phyloP scores from a whole-genome alignment of 2,113 vertebrate species.

The Brachirus orientalis region DNA sequence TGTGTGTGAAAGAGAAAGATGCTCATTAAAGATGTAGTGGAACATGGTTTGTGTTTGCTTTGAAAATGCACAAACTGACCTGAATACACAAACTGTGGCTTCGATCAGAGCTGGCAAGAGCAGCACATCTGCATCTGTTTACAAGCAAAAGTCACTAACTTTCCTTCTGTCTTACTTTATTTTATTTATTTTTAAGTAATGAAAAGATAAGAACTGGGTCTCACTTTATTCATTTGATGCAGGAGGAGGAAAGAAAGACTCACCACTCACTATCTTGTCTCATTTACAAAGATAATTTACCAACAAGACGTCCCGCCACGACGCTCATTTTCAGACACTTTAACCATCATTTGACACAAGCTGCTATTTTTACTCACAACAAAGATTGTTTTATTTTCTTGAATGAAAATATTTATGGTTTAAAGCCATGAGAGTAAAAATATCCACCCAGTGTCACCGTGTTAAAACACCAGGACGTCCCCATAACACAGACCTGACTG shows the following conservation, averaged over 20 bases:
- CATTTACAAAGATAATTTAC: slow-evolving; percentile 5
- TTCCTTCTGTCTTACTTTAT: not conserved
- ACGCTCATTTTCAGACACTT: slow-evolving; percentile 1
- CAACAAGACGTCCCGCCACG: not conserved
- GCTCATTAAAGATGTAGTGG: slow-evolving; percentile 68
- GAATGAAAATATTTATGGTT: not conserved
- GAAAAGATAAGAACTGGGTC: slow-evolving; percentile 6
- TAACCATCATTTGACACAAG: not conserved
- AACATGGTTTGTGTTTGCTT: slow-evolving; percentile 68
- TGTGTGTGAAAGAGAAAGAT: not conserved
- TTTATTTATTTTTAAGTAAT: not conserved
- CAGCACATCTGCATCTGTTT: slow-evolving; percentile 57
- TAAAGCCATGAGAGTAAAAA: too few species aligned
- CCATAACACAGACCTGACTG: too few species aligned
- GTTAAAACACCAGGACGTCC: too few species aligned
- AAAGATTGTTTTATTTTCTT: not conserved
- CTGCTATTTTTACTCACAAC: not conserved
- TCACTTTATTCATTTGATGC: slow-evolving; percentile 19
- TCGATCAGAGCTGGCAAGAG: slow-evolving; percentile 30
- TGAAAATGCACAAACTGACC: slow-evolving; percentile 69
- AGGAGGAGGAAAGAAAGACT: not conserved
- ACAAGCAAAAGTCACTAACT: not conserved
- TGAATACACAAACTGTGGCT: slow-evolving; percentile 56
- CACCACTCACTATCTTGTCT: not conserved
- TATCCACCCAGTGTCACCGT: too few species aligned